A percentile compares a stretch with the other conserved stretches of the same genome.
These are phyloP conservation scores for Phrynosoma blainvillii DNA, from an alignment of 2,113 vertebrate species.

Conservation along the genomic window DNA sequence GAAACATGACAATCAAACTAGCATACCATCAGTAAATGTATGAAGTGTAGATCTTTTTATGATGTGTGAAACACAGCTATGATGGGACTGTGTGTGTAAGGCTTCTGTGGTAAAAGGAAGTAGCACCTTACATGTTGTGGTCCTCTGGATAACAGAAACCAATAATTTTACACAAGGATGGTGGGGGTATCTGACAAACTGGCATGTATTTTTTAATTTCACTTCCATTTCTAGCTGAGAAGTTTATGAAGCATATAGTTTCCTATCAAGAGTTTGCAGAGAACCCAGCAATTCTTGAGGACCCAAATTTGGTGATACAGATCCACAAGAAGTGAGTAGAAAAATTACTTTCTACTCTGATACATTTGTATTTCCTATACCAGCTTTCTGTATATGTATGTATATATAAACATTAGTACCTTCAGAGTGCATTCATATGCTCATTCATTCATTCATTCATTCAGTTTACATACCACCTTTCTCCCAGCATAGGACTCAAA, in stretches of 20 bases:
- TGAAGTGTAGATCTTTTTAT: neutral
- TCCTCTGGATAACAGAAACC: neutral
- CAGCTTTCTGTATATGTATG: neutral
- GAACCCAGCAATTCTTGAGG: conserved; percentile 89
- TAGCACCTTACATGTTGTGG: neutral
- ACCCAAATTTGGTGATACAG: conserved; percentile 91
- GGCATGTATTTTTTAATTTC: neutral
- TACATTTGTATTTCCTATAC: neutral
- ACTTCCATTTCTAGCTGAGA: conserved; percentile 76
- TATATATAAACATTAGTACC: neutral
- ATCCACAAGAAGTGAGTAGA: conserved; percentile 88
- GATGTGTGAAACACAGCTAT: no score
- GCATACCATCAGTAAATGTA: no score
- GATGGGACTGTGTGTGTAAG: no score
- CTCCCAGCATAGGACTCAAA: no score
- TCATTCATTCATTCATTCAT: no score
- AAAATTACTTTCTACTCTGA: neutral
- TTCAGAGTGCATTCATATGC: no score
- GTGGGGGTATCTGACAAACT: neutral
- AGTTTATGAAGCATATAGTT: conserved; percentile 86
- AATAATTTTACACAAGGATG: neutral
- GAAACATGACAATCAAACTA: neutral
- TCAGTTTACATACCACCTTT: neutral
- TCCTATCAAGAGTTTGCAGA: conserved; percentile 87
- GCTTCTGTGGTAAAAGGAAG: neutral